phyloP scores from a whole-genome alignment of 2,113 vertebrate species.

The Xyliphius kryptos region DNA sequence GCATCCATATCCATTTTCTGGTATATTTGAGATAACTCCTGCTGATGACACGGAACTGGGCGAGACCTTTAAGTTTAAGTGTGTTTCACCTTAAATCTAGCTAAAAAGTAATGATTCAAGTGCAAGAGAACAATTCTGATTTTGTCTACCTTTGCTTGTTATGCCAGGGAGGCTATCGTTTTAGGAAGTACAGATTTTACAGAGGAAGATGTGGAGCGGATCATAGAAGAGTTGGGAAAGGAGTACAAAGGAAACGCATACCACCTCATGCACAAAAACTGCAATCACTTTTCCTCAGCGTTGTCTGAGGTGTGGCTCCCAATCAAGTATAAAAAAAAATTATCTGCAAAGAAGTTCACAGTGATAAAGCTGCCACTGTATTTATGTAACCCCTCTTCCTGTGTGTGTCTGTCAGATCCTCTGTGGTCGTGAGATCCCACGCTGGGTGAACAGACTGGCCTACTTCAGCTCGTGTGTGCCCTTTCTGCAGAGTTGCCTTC shows the following conservation, averaged over 20 bases:
- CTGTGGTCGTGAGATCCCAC: constrained; percentile 94
- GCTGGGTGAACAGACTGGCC: constrained; percentile 97
- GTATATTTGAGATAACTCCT: constrained; percentile 97
- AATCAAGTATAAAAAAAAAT: background rate
- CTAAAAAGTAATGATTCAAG: too few relatives aligned
- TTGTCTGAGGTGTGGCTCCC: constrained; percentile 80
- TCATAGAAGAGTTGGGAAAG: constrained; percentile 95
- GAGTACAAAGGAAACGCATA: constrained; percentile 98
- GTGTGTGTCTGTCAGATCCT: constrained; percentile 70
- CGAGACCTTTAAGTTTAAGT: constrained; percentile 99
- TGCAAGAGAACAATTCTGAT: too few relatives aligned
- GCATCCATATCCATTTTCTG: constrained; percentile 97
- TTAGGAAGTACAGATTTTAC: constrained; percentile 96
- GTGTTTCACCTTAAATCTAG: too few relatives aligned
- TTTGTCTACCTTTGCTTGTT: too few relatives aligned
- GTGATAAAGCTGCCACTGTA: background rate
- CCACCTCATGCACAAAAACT: constrained; percentile 99
- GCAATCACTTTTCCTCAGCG: constrained; percentile 97
- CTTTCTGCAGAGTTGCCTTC: constrained; percentile 97
- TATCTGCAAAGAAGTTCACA: too few relatives aligned
- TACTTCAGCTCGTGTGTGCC: constrained; percentile 99
- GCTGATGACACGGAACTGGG: constrained; percentile 93
- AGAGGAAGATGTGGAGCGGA: constrained; percentile 93
- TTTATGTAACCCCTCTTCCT: background rate
- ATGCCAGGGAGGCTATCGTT: constrained; percentile 87